Percentiles rank a stretch among this genome's conserved stretches.
Conservation (phyloP, 1,140 invertebrate genomes). For the Lutraria rhynchaena region DNA sequence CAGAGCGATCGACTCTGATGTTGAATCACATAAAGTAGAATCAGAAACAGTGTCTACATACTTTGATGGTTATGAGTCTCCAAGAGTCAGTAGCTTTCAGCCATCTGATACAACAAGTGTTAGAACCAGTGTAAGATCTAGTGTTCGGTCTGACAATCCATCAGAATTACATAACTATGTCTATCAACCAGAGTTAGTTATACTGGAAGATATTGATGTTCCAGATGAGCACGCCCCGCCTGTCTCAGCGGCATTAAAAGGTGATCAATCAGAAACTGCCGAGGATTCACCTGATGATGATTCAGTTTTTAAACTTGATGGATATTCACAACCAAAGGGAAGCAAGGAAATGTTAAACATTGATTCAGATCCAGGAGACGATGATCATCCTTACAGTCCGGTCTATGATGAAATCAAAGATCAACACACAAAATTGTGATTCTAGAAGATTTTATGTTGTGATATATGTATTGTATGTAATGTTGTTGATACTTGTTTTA, state of each 20-base stretch:
- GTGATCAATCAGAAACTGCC: neutral
- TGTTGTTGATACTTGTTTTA: no score
- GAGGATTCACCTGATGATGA: neutral
- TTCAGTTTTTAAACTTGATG: constrained; percentile 7
- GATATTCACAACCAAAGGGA: constrained; percentile 43
- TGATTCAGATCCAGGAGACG: constrained; percentile 19
- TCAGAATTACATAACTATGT: constrained; percentile 30
- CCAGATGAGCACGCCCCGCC: constrained; percentile 44
- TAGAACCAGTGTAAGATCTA: constrained; percentile 1
- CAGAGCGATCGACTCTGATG: constrained; percentile 20
- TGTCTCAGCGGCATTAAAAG: constrained; percentile 17
- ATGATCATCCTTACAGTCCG: constrained; percentile 52
- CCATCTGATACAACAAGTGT: constrained; percentile 24
- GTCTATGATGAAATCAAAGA: constrained; percentile 55
- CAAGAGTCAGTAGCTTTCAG: constrained; percentile 49
- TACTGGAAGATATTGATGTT: constrained; percentile 38
- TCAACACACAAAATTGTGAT: constrained; percentile 43
- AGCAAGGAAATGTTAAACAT: constrained; percentile 29
- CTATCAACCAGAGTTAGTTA: constrained; percentile 23
- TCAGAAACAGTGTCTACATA: constrained; percentile 36
- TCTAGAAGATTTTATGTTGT: neutral
- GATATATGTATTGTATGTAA: no score
- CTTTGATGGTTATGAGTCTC: constrained; percentile 54
- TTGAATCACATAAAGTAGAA: constrained; percentile 1
- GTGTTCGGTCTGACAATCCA: constrained; percentile 2